Conservation (phyloP, 2,113 vertebrate species). For the Pampusana beccarii region DNA sequence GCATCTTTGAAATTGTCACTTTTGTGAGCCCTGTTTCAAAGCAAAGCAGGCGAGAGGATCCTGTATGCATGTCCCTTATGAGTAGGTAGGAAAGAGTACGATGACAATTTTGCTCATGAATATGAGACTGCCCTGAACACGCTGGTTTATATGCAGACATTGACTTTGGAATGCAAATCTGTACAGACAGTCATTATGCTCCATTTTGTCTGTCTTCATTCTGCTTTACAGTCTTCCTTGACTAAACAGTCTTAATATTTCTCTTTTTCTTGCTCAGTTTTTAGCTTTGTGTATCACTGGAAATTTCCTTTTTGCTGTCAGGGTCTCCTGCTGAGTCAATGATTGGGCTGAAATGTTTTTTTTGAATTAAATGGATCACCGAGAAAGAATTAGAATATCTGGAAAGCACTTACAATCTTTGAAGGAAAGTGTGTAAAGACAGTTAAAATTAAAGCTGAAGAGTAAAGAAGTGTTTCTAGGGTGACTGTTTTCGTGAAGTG, state of each 20-base stretch:
- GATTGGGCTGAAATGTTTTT: neutral
- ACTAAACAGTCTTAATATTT: neutral
- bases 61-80: neutral
- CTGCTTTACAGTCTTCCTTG: neutral
- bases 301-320: neutral
- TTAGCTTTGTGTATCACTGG: neutral
- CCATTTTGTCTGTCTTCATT: neutral
- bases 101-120: neutral
- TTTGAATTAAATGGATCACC: neutral
- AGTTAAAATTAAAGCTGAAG: neutral
- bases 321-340: neutral
- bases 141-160: neutral
- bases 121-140: neutral
- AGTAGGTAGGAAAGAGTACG: neutral
- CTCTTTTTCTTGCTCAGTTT: neutral
- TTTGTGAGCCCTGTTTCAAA: neutral
- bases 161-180: slow-evolving; percentile 39
- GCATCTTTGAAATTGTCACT: neutral
- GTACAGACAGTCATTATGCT: neutral
- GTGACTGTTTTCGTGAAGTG: neutral
- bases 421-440: neutral
- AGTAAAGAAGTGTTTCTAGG: neutral
- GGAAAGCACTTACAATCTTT: neutral
- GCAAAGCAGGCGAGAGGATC: neutral
- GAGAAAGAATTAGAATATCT: neutral